These are phyloP conservation scores for Chirona hameri DNA, from an alignment of 2,888 invertebrate species.

Conservation along the genomic window DNA sequence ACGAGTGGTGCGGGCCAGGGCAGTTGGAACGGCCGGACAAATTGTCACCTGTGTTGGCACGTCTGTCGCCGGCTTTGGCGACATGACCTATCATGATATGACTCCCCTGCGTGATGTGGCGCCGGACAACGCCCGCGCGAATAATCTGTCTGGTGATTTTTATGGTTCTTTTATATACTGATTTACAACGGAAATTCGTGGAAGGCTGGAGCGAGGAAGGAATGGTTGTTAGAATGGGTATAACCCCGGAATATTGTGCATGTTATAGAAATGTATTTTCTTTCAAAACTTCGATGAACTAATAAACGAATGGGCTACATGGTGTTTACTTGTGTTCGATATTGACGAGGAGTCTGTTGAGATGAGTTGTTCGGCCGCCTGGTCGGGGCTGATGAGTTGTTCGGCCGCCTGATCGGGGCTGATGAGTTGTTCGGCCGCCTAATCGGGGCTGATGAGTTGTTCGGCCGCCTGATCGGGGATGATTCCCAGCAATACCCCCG, in stretches of 20 bases:
- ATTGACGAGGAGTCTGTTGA: too few relatives aligned
- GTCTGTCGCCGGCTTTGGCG: too few relatives aligned
- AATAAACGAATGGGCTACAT: neutral
- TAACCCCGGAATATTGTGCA: constrained; percentile 14
- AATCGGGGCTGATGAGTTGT: too few relatives aligned
- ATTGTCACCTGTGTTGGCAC: too few relatives aligned
- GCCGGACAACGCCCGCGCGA: neutral
- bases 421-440: too few relatives aligned
- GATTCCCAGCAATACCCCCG: too few relatives aligned
- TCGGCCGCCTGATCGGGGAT: too few relatives aligned
- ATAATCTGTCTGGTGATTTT: neutral
- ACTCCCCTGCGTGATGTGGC: neutral
- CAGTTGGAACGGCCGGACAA: too few relatives aligned
- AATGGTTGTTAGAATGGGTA: constrained; percentile 23
- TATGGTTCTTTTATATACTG: constrained; percentile 3
- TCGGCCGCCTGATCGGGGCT: too few relatives aligned
- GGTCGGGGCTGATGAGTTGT: too few relatives aligned
- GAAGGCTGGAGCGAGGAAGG: neutral
- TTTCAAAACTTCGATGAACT: constrained; percentile 12
- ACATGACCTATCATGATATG: too few relatives aligned
- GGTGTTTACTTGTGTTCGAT: neutral
- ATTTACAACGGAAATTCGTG: neutral
- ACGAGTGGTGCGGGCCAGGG: neutral
- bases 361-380: too few relatives aligned
- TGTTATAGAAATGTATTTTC: constrained; percentile 25